These are phyloP conservation scores for Tenodera sinensis DNA, from an alignment of 2,888 invertebrate species.

Conservation along the genomic window DNA sequence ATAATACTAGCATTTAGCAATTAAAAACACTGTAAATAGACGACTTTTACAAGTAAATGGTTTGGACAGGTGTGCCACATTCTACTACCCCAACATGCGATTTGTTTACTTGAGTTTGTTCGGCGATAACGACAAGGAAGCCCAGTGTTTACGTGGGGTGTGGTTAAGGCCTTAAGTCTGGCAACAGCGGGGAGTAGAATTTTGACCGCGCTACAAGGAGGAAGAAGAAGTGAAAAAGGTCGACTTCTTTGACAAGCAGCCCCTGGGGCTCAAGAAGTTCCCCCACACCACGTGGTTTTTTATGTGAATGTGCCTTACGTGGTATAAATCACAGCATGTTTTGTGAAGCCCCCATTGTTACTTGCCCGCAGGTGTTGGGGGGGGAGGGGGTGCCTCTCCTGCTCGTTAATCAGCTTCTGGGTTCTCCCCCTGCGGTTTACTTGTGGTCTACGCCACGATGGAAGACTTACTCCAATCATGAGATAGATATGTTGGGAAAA, in stretches of 20 bases:
- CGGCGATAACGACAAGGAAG: background rate
- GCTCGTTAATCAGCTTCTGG: background rate
- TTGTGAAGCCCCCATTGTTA: background rate
- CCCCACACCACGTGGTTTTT: background rate
- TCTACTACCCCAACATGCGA: background rate
- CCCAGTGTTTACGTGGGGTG: background rate
- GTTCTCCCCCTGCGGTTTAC: background rate
- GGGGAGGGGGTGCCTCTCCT: background rate
- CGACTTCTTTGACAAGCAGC: background rate
- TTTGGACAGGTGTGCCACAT: too few species aligned
- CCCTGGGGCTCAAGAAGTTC: background rate
- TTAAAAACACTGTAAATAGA: too few species aligned
- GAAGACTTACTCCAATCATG: background rate
- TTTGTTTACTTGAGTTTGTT: background rate
- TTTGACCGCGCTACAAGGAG: background rate
- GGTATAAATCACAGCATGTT: background rate
- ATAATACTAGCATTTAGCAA: too few species aligned
- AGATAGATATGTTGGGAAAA: background rate
- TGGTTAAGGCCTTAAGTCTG: background rate
- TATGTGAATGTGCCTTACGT: background rate
- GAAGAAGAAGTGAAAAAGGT: background rate
- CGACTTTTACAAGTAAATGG: too few species aligned
- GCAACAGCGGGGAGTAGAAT: background rate
- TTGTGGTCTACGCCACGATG: background rate
- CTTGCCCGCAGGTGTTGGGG: background rate